Base-by-base conservation (phyloP, 2,113 vertebrate genomes). In the Takifugu bimaculatus region DNA sequence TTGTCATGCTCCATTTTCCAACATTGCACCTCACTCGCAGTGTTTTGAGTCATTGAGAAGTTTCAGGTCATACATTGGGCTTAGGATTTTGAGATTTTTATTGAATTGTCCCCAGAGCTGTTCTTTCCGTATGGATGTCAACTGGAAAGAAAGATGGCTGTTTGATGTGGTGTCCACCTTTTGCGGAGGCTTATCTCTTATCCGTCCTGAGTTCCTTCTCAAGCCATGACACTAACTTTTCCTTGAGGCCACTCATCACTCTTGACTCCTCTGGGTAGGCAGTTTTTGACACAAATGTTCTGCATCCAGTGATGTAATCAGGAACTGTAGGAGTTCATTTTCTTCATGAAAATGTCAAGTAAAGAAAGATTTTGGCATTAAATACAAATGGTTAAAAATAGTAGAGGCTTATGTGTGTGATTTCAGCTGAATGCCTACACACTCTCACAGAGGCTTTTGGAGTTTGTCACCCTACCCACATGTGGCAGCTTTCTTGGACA, bases 341-440 rank as follows among this genome's bases (percentile, higher is more conserved):
- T 39, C 35, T 39, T 39, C 35, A 10, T 10, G 1, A 39, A 39
- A 7, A 39, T 20, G 27, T 63, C 59, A 50, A 44, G 26, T 5
- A 45, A 20, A 63, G 42, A 0, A 45, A 35, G 35, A 15, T 66
- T 44, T 67, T 44, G 54, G 48, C 58, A 50, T 53, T 3, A 52
- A 45, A n/a, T 13, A 53, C 44, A 54, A 48, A 29, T 3, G 2
- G 42, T 28, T 64, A 50, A 69, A 71, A 65, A 72, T 72, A 39
- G 68, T 14, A 32, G 7, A 53, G 44, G 13, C 11, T 48, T 13
- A 26, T 55, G 56, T 60, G 11, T 54, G 35, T 65, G 28, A 48
- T 48, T 61, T 68, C 26, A 49, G 60, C 48, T 45, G 54, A 57
- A 51, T 53, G 70, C 77, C 73, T 62, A 75, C 74, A 70, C 66